Evolutionary conservation across 2,888 invertebrate genomes (phyloP).

Genomic region (Heliconius sara): DNA sequence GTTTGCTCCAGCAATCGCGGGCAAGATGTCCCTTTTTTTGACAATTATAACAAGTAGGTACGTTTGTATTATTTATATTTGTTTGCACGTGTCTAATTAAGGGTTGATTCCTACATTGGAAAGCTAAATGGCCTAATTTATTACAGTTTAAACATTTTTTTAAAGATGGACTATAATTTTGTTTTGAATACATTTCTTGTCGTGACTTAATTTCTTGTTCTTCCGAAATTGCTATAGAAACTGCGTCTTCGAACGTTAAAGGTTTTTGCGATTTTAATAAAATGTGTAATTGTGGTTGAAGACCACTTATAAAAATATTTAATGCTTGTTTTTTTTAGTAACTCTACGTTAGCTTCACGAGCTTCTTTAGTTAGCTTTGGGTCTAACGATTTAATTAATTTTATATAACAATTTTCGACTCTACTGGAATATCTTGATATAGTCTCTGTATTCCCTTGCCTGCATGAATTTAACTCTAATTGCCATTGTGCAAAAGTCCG

Average conservation of each 20-base stretch:
- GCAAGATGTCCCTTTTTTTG: too few relatives aligned
- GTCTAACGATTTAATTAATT: slow-evolving; percentile 42
- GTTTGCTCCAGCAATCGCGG: too few relatives aligned
- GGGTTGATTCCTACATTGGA: too few relatives aligned
- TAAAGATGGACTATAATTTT: slow-evolving; percentile 11
- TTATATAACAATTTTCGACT: slow-evolving; percentile 42
- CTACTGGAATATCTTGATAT: slow-evolving; percentile 38
- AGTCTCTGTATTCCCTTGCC: slow-evolving; percentile 33
- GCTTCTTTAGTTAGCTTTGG: slow-evolving; percentile 40
- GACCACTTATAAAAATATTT: slow-evolving; percentile 54
- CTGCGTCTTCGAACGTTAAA: slow-evolving; percentile 51
- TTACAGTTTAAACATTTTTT: slow-evolving; percentile 43
- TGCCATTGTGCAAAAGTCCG: too few relatives aligned
- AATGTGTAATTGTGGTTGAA: slow-evolving; percentile 52
- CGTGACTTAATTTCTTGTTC: slow-evolving; percentile 52
- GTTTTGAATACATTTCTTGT: slow-evolving; percentile 42
- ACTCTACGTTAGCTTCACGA: slow-evolving; percentile 47
- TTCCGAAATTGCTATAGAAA: slow-evolving; percentile 48
- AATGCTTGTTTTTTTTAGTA: slow-evolving; percentile 54
- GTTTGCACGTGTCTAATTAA: too few relatives aligned
- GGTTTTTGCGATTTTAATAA: slow-evolving; percentile 56
- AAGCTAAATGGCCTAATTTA: slow-evolving; percentile 21
- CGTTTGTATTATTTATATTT: too few relatives aligned
- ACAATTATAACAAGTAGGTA: too few relatives aligned
- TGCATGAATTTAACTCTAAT: slow-evolving; percentile 45